A percentile compares a stretch with the other conserved stretches of the same genome.
phyloP scores from a whole-genome alignment of 2,113 vertebrate species.

The Hippopotamus amphibius region DNA sequence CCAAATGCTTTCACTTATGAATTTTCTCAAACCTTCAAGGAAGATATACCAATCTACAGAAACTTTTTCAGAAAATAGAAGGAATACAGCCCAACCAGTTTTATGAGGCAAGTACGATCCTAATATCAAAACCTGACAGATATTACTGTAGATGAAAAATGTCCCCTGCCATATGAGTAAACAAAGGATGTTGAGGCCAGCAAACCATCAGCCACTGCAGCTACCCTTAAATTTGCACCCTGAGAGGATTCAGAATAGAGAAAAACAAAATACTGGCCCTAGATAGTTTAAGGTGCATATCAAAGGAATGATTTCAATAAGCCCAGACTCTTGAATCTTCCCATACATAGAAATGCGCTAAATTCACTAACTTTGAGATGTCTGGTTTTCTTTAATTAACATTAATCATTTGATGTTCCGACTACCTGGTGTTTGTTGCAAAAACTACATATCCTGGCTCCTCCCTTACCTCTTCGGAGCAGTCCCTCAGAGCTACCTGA shows the following conservation, averaged over 20 bases:
- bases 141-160: not conserved
- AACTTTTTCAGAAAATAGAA: not conserved
- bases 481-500: too few species aligned
- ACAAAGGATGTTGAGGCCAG: not conserved
- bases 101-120: not conserved
- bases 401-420: not conserved
- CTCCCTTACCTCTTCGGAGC: too few species aligned
- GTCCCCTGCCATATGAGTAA: not conserved
- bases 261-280: not conserved
- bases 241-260: not conserved
- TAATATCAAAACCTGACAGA: not conserved
- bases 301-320: not conserved
- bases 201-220: not conserved
- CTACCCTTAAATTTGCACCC: not conserved
- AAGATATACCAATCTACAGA: not conserved
- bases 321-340: not conserved
- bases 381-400: not conserved
- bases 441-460: too few species aligned
- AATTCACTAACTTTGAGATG: not conserved
- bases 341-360: not conserved
- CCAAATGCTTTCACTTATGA: not conserved
- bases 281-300: not conserved
- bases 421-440: not conserved
- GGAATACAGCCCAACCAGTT: not conserved
- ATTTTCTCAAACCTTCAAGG: slow-evolving; percentile 1